Percentiles rank a stretch among this genome's conserved stretches.
phyloP scores from a whole-genome alignment of 2,113 vertebrate species.

The Rhagologus leucostigma region DNA sequence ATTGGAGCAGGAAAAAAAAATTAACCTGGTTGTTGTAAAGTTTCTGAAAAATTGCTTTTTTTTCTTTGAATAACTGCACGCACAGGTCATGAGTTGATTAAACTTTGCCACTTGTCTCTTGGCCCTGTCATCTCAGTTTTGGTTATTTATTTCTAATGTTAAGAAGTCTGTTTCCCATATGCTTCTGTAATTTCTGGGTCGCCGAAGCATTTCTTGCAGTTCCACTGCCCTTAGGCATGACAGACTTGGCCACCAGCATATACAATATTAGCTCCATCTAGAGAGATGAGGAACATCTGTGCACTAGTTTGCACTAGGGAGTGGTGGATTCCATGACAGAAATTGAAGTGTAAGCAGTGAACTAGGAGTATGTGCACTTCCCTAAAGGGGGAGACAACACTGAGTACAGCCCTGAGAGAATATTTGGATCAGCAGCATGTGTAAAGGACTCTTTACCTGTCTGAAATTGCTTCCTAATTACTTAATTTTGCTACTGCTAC shows the following conservation, averaged over 20 bases:
- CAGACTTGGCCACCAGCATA: not conserved
- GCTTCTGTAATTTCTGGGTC: not conserved
- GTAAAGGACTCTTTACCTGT: not conserved
- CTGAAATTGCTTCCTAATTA: not conserved
- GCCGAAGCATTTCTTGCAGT: not conserved
- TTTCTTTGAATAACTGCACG: not conserved
- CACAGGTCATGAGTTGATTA: not conserved
- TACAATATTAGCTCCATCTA: not conserved
- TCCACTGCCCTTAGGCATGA: not conserved
- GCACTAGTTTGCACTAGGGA: not conserved
- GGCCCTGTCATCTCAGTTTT: not conserved
- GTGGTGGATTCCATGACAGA: not conserved
- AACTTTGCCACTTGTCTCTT: not conserved
- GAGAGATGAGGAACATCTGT: not conserved
- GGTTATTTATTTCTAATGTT: not conserved
- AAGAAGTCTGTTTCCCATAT: not conserved
- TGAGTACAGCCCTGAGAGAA: not conserved
- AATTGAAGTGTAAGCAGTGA: not conserved
- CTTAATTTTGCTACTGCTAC: not conserved
- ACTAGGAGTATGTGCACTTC: not conserved
- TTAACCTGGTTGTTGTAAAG: not conserved
- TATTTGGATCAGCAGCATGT: not conserved
- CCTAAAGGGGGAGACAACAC: not conserved
- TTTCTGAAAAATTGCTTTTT: not conserved
- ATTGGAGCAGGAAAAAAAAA: not conserved